Evolutionary conservation across 2,888 invertebrate genomes (phyloP), one percentile per base, ranked within the genome.

Genomic region (Lepetodrilus schrolli): DNA sequence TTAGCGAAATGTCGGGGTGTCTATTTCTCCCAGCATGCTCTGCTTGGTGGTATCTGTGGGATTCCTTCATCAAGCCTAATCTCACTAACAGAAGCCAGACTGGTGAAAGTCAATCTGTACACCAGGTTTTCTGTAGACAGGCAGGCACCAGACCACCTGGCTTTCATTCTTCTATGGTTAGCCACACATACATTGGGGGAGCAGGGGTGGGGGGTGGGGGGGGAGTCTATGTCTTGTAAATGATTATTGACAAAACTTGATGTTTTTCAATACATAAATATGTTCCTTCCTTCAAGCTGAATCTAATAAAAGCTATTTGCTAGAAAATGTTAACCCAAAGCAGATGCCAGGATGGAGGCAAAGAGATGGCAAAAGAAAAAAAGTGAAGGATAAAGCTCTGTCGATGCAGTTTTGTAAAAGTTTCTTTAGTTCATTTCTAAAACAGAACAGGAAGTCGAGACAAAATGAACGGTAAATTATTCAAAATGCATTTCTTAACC

Each of bases 261-360:
- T 76, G 76, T 74, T 76, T 76, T 76, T 76, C 66, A 73, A 76
- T 71, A 74, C 76, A 74, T 76, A 76, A 76, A 74, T 76, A 76
- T 74, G 73, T 76, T 76, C 65, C 74, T 76, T 71, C 76, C 74
- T 74, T 38, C 68, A 69, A 43, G 48, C 37, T 51, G 72, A 48
- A 23, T 76, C 71, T 68, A 73, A 66, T 70, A 73, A 70, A 71
- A 68, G 73, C 71, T 70, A 70, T 70, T 76, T 73, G 73, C 34
- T 20, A 51, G 37, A 73, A 76, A 70, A 73, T 73, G 76, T 70
- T 72, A 74, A 72, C 68, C 50, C 17, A 20, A 34, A 48, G n/a
- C 71, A 72, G 26, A 72, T 72, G 72, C 30, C 38, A 43, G 38
- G 50, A 30, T 30, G 34, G 58, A 17, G 34, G 58, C 10, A 34